These are phyloP conservation scores for Epirrhoe tristata DNA, from an alignment of 2,888 invertebrate genomes.

Conservation along the genomic window DNA sequence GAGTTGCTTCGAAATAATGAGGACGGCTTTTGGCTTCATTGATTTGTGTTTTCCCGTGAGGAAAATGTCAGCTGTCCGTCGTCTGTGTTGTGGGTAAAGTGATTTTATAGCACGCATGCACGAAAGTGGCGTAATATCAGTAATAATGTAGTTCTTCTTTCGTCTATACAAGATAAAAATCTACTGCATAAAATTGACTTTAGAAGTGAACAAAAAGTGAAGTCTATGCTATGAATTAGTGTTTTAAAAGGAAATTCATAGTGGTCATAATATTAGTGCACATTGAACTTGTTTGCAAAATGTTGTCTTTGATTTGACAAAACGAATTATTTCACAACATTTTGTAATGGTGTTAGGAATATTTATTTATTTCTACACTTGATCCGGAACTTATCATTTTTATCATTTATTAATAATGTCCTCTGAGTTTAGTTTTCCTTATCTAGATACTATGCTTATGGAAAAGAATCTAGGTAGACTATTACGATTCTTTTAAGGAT, in stretches of 20 bases:
- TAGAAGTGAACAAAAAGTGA: too few relatives aligned
- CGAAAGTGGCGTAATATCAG: not conserved
- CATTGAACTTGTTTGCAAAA: not conserved
- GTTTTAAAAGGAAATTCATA: not conserved
- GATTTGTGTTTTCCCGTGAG: slow-evolving; percentile 21
- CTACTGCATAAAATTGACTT: too few relatives aligned
- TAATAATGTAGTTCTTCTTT: too few relatives aligned
- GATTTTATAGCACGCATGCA: not conserved
- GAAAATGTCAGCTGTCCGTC: slow-evolving; percentile 8
- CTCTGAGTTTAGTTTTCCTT: too few relatives aligned
- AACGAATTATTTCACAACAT: slow-evolving; percentile 19
- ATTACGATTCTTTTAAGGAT: too few relatives aligned
- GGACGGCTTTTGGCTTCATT: slow-evolving; percentile 19
- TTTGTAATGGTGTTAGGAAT: slow-evolving; percentile 12
- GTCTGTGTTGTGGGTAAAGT: slow-evolving; percentile 1
- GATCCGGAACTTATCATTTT: too few relatives aligned
- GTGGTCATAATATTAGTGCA: not conserved
- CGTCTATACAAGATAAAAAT: too few relatives aligned
- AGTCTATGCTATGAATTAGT: not conserved
- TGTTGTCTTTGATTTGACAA: not conserved
- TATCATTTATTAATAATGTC: too few relatives aligned
- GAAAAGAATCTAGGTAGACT: too few relatives aligned
- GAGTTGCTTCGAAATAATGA: slow-evolving; percentile 8
- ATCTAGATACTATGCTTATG: too few relatives aligned
- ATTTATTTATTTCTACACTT: slow-evolving; percentile 11